Conservation (phyloP, 2,797 vertebrate genomes). For the Myoxocephalus aenaeus region DNA sequence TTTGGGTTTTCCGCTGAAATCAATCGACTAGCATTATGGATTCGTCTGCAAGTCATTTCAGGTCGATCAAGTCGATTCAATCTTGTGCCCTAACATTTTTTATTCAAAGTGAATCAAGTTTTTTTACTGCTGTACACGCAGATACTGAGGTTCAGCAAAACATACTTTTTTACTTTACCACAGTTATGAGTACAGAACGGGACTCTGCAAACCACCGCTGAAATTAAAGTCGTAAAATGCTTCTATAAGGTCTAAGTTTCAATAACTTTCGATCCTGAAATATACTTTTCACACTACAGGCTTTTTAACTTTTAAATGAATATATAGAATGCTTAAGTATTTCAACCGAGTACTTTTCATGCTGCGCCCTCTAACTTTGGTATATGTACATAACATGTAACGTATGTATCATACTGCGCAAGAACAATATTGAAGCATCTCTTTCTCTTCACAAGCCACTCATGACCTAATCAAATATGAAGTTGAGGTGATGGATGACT, state of each 20-base stretch:
- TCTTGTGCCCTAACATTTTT: not conserved
- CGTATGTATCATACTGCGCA: not conserved
- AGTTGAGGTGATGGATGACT: constrained; percentile 81
- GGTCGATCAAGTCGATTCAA: not conserved
- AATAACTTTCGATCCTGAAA: not conserved
- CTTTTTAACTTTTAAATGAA: not conserved
- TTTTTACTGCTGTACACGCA: not conserved
- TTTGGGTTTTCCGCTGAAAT: not conserved
- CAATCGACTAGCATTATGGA: not conserved
- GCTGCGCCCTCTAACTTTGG: not conserved
- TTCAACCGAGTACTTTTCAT: not conserved
- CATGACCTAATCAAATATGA: constrained; percentile 82
- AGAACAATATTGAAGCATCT: constrained; percentile 22
- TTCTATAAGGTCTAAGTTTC: not conserved
- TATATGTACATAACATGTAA: not conserved
- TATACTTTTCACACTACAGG: constrained; percentile 6
- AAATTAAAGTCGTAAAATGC: not conserved
- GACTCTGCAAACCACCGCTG: not conserved
- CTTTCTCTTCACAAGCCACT: constrained; percentile 69
- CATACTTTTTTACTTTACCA: not conserved
- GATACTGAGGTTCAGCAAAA: not conserved
- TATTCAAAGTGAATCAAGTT: not conserved
- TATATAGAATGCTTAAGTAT: not conserved
- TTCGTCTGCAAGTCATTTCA: not conserved
- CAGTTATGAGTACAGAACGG: not conserved